phyloP scores from a whole-genome alignment of 2,113 vertebrate species.

The Psilopogon haemacephalus region DNA sequence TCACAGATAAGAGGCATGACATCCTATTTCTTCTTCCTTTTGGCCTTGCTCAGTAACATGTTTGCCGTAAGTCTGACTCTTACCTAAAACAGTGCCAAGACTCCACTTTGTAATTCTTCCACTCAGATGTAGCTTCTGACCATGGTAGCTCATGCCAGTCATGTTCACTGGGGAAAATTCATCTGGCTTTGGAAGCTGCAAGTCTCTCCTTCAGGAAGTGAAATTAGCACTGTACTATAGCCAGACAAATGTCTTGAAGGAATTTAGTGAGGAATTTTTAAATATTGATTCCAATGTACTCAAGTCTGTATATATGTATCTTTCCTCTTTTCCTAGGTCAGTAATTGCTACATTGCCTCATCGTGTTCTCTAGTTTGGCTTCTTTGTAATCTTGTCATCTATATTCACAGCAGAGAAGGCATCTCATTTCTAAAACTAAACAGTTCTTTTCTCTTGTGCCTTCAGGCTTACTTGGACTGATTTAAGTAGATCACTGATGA shows the following conservation, averaged over 20 bases:
- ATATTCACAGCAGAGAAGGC: not conserved
- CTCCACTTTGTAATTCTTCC: not conserved
- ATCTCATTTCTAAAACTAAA: not conserved
- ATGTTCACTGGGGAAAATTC: not conserved
- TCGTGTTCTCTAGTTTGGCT: not conserved
- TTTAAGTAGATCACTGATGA: not conserved
- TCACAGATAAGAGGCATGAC: not conserved
- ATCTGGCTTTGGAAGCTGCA: not conserved
- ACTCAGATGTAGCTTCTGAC: not conserved
- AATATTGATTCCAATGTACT: not conserved
- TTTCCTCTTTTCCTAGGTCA: not conserved
- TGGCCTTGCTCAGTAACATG: not conserved
- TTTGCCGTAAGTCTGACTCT: not conserved
- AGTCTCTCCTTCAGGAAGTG: not conserved
- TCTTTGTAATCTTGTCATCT: not conserved
- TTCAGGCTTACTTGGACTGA: not conserved
- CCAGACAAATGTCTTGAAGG: not conserved
- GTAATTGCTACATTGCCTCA: not conserved
- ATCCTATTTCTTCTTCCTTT: not conserved
- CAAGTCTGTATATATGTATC: not conserved
- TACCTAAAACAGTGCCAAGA: not conserved
- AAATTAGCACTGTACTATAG: not conserved
- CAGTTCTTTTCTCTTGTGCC: not conserved
- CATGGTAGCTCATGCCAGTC: not conserved
- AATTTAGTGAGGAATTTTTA: not conserved